A percentile compares a stretch with the other conserved stretches of the same genome.
These are phyloP conservation scores for Dermochelys coriacea DNA, from an alignment of 2,797 vertebrate species.

Conservation along the genomic window DNA sequence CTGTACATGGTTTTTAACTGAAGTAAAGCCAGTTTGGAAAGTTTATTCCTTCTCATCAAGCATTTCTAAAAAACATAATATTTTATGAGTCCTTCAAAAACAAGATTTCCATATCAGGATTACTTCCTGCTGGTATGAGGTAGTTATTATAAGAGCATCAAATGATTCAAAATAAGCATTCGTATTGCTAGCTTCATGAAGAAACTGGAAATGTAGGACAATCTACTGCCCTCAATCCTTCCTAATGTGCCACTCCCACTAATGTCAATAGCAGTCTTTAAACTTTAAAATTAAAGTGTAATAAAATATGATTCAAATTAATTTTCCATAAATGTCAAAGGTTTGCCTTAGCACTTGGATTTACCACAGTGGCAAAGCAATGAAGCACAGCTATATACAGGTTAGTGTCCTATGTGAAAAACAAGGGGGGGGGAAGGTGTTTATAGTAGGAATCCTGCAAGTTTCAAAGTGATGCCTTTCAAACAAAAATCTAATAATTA, in stretches of 20 bases:
- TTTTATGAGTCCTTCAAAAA: background rate
- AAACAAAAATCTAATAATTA: background rate
- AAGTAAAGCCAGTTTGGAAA: background rate
- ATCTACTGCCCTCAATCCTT: background rate
- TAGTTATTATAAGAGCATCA: background rate
- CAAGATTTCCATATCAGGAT: background rate
- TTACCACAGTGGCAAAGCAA: background rate
- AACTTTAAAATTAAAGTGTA: background rate
- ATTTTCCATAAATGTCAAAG: background rate
- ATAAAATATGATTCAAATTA: background rate
- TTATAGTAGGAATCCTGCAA: background rate
- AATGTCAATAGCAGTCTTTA: background rate
- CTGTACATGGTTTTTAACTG: background rate
- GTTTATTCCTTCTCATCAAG: background rate
- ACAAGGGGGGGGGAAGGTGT: accelerated
- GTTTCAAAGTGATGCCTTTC: background rate
- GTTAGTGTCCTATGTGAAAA: background rate
- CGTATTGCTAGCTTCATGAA: background rate
- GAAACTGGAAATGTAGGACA: background rate
- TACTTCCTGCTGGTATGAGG: background rate
- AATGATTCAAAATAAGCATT: background rate
- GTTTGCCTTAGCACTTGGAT: background rate
- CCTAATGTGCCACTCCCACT: background rate
- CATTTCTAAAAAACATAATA: background rate
- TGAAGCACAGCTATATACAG: background rate